phyloP scores from a whole-genome alignment of 2,797 vertebrate species.

The Taenioides sp. region DNA sequence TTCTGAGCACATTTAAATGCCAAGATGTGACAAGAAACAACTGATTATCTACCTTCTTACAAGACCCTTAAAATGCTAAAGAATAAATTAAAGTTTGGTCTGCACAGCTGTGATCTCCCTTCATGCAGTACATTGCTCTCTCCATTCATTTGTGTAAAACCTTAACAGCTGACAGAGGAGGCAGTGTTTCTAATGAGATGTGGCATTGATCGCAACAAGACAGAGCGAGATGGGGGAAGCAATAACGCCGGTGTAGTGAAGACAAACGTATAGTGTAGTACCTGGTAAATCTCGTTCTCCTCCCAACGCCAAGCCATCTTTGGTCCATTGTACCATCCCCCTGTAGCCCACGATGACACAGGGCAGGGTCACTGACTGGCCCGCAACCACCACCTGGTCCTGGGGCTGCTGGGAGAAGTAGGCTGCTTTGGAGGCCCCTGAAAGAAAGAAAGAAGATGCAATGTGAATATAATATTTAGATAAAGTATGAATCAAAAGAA shows the following conservation, averaged over 20 bases:
- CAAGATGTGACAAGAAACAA: conserved; percentile 72
- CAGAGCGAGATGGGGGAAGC: conserved; percentile 42
- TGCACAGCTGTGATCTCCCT: conserved; percentile 48
- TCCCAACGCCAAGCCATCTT: conserved; percentile 89
- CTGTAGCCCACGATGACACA: conserved; percentile 84
- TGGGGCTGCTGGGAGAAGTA: conserved; percentile 90
- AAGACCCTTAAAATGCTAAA: conserved; percentile 77
- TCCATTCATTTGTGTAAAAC: conserved; percentile 70
- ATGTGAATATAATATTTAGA: conserved; percentile 19
- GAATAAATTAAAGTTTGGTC: conserved; percentile 73
- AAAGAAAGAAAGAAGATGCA: conserved; percentile 18
- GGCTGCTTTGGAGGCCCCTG: conserved; percentile 79
- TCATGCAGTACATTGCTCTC: conserved; percentile 55
- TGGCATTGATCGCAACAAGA: conserved; percentile 62
- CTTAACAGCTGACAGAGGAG: conserved; percentile 55
- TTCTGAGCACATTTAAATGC: conserved; percentile 74
- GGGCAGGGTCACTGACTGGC: conserved; percentile 84
- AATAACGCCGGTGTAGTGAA: conserved; percentile 30
- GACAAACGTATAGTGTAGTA: conserved; percentile 47
- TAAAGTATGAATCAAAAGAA: background rate
- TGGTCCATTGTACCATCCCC: conserved; percentile 92
- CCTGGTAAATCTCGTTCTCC: conserved; percentile 89
- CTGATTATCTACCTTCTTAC: conserved; percentile 77
- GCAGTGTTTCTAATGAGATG: conserved; percentile 67
- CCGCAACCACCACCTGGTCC: conserved; percentile 83